phyloP scores from a whole-genome alignment of 2,113 vertebrate species.

The Alligator mississippiensis region DNA sequence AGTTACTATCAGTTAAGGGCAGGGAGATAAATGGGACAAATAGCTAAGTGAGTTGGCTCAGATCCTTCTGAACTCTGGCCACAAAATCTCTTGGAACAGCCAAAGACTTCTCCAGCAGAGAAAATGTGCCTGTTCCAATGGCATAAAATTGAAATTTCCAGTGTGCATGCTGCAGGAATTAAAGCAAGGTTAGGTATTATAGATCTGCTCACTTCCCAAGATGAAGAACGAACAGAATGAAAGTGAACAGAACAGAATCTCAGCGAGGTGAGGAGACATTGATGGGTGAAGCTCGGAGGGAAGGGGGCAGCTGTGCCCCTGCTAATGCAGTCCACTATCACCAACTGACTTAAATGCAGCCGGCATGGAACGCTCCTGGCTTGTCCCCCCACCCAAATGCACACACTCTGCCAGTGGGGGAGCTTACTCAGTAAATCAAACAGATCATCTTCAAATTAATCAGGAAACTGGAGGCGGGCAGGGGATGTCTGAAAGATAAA shows the following conservation, averaged over 20 bases:
- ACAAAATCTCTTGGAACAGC: constrained; percentile 68
- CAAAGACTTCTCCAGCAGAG: constrained; percentile 47
- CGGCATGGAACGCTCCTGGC: too few relatives aligned
- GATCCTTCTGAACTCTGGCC: constrained; percentile 57
- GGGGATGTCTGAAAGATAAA: accelerated
- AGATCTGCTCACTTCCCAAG: constrained; percentile 20
- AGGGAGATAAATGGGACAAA: constrained; percentile 60
- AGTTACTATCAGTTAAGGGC: not conserved
- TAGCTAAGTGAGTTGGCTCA: constrained; percentile 54
- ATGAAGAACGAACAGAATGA: not conserved
- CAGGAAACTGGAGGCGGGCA: not conserved
- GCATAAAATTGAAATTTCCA: constrained; percentile 60
- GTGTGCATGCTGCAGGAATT: constrained; percentile 2
- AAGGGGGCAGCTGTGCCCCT: too few relatives aligned
- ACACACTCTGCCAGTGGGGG: not conserved
- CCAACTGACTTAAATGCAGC: too few relatives aligned
- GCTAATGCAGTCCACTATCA: too few relatives aligned
- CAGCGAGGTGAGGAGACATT: not conserved
- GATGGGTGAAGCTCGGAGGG: too few relatives aligned
- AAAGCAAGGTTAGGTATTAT: not conserved
- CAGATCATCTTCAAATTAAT: not conserved
- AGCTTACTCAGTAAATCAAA: not conserved
- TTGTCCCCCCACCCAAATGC: too few relatives aligned
- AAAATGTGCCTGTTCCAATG: constrained; percentile 35
- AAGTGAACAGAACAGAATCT: not conserved